Percentiles rank a stretch among this genome's conserved stretches.
Evolutionary conservation across 2,888 invertebrate species (phyloP).

Genomic region (Saturnia japonica): DNA sequence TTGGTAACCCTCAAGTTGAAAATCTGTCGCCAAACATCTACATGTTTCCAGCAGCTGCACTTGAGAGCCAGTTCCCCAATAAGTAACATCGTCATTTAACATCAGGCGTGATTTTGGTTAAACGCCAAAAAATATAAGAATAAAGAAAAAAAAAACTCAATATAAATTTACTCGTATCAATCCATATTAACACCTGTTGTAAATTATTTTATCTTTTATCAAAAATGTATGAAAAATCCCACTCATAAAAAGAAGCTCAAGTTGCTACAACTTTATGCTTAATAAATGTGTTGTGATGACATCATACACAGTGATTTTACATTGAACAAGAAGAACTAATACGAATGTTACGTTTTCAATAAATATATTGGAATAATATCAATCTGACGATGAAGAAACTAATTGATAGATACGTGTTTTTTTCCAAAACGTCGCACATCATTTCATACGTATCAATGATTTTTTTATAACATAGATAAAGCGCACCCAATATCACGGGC

Average conservation of each 20-base stretch:
- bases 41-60: too few species aligned
- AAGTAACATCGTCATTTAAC: too few species aligned
- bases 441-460: neutral
- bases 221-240: neutral
- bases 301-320: neutral
- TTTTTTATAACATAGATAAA: constrained; percentile 14
- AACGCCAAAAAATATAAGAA: too few species aligned
- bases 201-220: constrained; percentile 6
- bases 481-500: neutral
- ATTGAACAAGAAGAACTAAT: neutral
- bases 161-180: neutral
- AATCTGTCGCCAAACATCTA: too few species aligned
- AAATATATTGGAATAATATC: neutral
- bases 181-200: neutral
- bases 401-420: neutral
- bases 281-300: neutral
- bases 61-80: too few species aligned
- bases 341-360: too few species aligned
- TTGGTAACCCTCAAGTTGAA: too few species aligned
- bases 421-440: neutral
- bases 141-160: neutral
- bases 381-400: neutral
- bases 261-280: neutral
- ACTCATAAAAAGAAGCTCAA: neutral
- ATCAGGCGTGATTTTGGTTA: too few species aligned